phyloP scores from a whole-genome alignment of 2,113 vertebrate species.

The Stigmatopora argus region DNA sequence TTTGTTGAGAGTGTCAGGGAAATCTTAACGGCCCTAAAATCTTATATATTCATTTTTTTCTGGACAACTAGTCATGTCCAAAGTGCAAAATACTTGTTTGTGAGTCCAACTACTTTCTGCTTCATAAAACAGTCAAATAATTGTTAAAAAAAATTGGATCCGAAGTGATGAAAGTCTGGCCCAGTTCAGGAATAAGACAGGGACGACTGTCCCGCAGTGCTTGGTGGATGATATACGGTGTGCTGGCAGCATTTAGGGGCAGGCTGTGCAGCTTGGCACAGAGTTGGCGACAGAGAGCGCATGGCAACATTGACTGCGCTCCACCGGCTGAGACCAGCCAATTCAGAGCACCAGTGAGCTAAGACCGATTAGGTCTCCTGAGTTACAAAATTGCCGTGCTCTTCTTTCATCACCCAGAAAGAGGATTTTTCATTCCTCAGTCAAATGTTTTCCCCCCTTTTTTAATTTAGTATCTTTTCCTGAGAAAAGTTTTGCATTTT shows the following conservation, averaged over 20 bases:
- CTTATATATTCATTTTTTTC: neutral
- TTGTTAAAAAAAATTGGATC: neutral
- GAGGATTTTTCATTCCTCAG: slow-evolving; percentile 48
- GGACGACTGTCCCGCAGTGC: slow-evolving; percentile 28
- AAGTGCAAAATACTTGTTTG: neutral
- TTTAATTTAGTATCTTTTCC: neutral
- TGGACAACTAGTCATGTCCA: neutral
- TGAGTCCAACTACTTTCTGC: neutral
- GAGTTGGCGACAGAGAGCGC: slow-evolving; percentile 38
- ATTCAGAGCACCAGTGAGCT: slow-evolving; percentile 73
- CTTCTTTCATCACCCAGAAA: slow-evolving; percentile 51
- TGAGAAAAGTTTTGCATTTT: slow-evolving; percentile 47
- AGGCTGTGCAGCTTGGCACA: slow-evolving; percentile 26
- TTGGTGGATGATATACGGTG: slow-evolving; percentile 29
- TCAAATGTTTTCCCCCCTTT: slow-evolving; percentile 47
- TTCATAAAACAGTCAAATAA: neutral
- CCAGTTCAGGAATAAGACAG: slow-evolving; percentile 28
- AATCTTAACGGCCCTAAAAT: neutral
- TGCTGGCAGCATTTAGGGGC: slow-evolving; percentile 35
- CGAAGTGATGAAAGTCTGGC: slow-evolving; percentile 10
- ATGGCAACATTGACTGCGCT: slow-evolving; percentile 67
- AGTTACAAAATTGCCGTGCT: slow-evolving; percentile 65
- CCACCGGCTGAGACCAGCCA: slow-evolving; percentile 70
- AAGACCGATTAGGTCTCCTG: slow-evolving; percentile 70
- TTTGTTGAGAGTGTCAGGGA: neutral